Percentiles rank a stretch among this genome's conserved stretches.
These are phyloP conservation scores for Chiroxiphia lanceolata DNA, from an alignment of 2,797 vertebrate species.

Conservation along the genomic window DNA sequence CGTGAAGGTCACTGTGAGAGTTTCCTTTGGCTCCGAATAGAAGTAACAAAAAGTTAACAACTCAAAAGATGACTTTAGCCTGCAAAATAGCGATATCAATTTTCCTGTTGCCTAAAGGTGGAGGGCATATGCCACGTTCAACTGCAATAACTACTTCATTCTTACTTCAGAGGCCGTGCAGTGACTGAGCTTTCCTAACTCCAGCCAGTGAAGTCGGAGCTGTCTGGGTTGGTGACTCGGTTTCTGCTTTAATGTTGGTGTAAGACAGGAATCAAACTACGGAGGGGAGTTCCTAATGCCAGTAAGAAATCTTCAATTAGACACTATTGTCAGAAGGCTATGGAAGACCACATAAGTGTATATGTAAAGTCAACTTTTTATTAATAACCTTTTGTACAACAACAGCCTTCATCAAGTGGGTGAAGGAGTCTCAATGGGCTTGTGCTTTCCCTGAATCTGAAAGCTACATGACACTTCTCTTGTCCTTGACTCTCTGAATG, in stretches of 20 bases:
- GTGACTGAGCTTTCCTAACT: not conserved
- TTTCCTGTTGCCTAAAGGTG: not conserved
- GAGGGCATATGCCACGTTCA: not conserved
- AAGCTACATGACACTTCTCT: accelerated
- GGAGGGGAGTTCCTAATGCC: not conserved
- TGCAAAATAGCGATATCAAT: not conserved
- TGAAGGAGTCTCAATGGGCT: not conserved
- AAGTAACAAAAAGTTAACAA: not conserved
- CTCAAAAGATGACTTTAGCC: not conserved
- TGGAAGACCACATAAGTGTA: accelerated
- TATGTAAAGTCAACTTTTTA: not conserved
- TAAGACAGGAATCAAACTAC: not conserved
- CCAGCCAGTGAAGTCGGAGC: accelerated
- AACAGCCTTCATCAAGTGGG: not conserved
- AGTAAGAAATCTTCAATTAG: not conserved
- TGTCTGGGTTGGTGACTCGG: not conserved
- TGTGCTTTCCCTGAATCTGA: not conserved
- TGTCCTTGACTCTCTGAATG: not conserved
- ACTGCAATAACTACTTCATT: not conserved
- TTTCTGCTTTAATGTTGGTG: not conserved
- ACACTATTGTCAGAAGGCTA: not conserved
- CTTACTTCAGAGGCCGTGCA: not conserved
- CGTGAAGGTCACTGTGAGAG: accelerated
- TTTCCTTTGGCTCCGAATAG: not conserved
- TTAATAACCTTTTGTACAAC: not conserved